Base-by-base conservation (phyloP, 2,888 invertebrate genomes). In the Trachelus tabidus region DNA sequence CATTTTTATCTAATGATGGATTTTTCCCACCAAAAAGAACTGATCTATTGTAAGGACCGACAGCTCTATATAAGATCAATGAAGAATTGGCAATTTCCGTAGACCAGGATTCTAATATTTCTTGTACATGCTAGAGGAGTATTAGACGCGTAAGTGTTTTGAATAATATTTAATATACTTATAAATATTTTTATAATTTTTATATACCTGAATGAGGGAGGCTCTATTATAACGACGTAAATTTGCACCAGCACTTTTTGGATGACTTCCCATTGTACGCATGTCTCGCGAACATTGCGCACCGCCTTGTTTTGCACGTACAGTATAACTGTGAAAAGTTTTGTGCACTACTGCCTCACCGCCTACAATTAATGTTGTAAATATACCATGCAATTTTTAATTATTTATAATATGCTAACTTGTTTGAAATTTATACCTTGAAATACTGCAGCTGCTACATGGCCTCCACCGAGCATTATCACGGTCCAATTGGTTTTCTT, bases 261-360 rank as follows among this genome's bases (percentile, higher is more conserved):
- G 94, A 75, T 94, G 94, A 71, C 93, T 94, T 0, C 94, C 94
- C 11, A 91, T 92, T 37, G 91, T 91, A 85, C 94, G 93, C 76
- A 90, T 91, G 88, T 97, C 97, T 73, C 94, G 92, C 0, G 93
- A 92, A 12, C 93, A 93, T 91, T 98, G 97, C 0, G 95, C 93
- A 69, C 96, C 95, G 0, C 97, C 97, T 90, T 97, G 97, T 68
- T 97, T 97, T 0, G 96, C 95, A 69, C 97, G 92, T 0, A 96
- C 95, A 11, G 96, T 96, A 88, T 98, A 98, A 75, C 95, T 95
- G 89, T 97, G 97, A 85, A 96, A 95, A 0, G 97, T 97, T 92
- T 97, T 97, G 88, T 97, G 97, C 1, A 91, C 92, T 86, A 93
- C 92, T 78, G 92, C 92, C 87, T 91, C 93, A 80, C 87, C 92